These are phyloP conservation scores for Drosophila sordidula DNA, from an alignment of 2,888 invertebrate genomes.

Conservation along the genomic window DNA sequence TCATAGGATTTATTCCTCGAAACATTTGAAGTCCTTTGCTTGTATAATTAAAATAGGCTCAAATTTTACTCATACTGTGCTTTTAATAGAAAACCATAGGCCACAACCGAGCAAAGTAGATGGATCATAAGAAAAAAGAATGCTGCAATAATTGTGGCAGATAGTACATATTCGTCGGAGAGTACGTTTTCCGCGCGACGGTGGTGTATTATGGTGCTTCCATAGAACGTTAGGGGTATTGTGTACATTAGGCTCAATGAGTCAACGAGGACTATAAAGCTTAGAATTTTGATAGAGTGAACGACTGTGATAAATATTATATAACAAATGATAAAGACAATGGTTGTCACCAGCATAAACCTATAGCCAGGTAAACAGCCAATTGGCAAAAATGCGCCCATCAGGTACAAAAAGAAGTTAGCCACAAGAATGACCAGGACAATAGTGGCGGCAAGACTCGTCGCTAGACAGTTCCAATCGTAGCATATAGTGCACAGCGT, in stretches of 20 bases:
- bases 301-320: constrained; percentile 10
- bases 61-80: too few species aligned
- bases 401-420: constrained; percentile 3
- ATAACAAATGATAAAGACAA: constrained; percentile 23
- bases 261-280: background rate
- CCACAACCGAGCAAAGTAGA: background rate
- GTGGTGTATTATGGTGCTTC: constrained; percentile 43
- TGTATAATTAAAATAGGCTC: too few species aligned
- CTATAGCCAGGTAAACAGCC: constrained; percentile 27
- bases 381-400: constrained; percentile 37
- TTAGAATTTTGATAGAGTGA: background rate
- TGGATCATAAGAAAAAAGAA: constrained; percentile 31
- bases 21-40: too few species aligned
- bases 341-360: constrained; percentile 20
- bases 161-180: constrained; percentile 31
- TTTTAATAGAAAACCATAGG: background rate
- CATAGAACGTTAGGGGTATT: constrained; percentile 22
- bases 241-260: constrained; percentile 21
- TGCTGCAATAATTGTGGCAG: constrained; percentile 42
- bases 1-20: too few species aligned
- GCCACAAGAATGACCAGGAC: background rate
- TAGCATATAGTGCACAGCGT: constrained; percentile 20
- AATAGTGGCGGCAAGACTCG: background rate
- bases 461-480: constrained; percentile 15
- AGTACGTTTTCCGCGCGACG: constrained; percentile 8